A percentile compares a stretch with the other conserved stretches of the same genome.
These are phyloP conservation scores for Stenurella melanura DNA, from an alignment of 2,888 invertebrate genomes.

Conservation along the genomic window DNA sequence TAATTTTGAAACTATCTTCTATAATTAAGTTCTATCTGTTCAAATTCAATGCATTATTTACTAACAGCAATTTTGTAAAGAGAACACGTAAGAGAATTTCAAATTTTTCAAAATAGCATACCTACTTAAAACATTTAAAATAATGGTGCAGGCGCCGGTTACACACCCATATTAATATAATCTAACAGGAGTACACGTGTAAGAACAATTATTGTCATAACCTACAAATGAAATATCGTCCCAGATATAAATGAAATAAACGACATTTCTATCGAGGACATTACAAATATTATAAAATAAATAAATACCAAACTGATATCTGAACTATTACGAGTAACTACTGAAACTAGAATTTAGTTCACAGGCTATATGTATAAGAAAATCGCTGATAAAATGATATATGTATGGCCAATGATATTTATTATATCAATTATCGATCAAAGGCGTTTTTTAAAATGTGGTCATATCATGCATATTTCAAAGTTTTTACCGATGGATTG, in stretches of 20 bases:
- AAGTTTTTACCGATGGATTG: background rate
- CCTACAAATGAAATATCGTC: conserved; percentile 8
- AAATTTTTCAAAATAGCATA: too few relatives aligned
- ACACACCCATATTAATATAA: background rate
- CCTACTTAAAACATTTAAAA: too few relatives aligned
- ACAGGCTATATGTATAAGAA: background rate
- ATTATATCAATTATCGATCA: conserved; percentile 13
- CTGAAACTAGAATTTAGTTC: conserved; percentile 23
- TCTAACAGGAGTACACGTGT: background rate
- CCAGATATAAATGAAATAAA: conserved; percentile 18
- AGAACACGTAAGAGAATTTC: too few relatives aligned
- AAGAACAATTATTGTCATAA: conserved; percentile 10
- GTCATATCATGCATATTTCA: background rate
- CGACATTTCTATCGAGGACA: conserved; percentile 16
- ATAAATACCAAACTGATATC: conserved; percentile 16
- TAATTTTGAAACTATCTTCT: too few relatives aligned
- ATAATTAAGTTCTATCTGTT: too few relatives aligned
- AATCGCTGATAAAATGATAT: conserved; percentile 6
- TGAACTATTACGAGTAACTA: conserved; percentile 9
- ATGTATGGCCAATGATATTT: conserved; percentile 8
- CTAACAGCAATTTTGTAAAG: too few relatives aligned
- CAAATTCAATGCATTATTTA: too few relatives aligned
- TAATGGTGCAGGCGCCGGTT: background rate
- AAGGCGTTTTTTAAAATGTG: background rate
- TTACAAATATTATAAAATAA: conserved; percentile 11